Evolutionary conservation across 37 sponge, comb jelly and placozoan genomes (phyloP), one percentile per base, ranked within the genome.

Genomic region (Agelas oroides): DNA sequence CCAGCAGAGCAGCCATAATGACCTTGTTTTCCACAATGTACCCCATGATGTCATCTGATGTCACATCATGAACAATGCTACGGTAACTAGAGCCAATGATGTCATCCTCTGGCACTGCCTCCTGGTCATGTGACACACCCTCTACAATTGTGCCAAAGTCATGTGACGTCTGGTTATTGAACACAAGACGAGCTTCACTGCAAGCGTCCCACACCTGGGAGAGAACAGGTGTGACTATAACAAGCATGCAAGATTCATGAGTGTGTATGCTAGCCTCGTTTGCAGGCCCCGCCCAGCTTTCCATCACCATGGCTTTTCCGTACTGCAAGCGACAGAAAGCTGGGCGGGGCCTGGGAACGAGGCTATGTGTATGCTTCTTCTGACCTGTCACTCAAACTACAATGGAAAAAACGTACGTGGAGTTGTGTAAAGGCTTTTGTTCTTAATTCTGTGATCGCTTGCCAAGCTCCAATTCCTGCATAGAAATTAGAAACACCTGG

Each of bases 1-100:
- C 70, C 2, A 53, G 23, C 54, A 91, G 53, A 14, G 82, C 86
- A 13, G 30, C 34, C 57, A 84, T 39, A 2, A 94, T 65, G 38
- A 91, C 69, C 57, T 88, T 68, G 74, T 94, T 94, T 75, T 91
- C 92, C 23, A 94, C 83, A 32, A 94, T 81, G 55, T 91, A 88
- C 1, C 92, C 95, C 71, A 94, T 90, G 20, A 46, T 38, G 19
- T 64, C 67, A 56, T 53, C n/a, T 6, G 30, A 39, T 6, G 17
- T 20, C 59, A 23, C 28, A n/a, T 38, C 34, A n/a, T n/a, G n/a
- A n/a, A 8, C 46, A 8, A 12, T 3, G 73, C 52, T 8, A 27
- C 25, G 23, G 24, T 72, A 25, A 17, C 27, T 19, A 2, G 73
- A 41, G 52, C 46, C 73, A 37, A 72, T 17, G 24, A 39, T 41